Evolutionary conservation across 1,140 invertebrate species (phyloP).

Genomic region (Branchinecta lindahli): DNA sequence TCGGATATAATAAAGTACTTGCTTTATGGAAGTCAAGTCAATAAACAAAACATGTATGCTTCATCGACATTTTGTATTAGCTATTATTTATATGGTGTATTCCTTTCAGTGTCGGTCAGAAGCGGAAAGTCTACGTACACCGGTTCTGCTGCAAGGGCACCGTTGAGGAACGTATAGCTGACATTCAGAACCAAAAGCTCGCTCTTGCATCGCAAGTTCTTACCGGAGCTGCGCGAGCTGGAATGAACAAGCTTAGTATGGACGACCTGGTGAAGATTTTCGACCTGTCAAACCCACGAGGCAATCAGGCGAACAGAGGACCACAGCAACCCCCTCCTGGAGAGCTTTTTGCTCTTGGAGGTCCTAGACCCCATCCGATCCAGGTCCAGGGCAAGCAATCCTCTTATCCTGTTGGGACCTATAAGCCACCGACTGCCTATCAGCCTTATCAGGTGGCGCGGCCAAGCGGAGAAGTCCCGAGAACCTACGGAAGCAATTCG

Average conservation of each 20-base stretch:
- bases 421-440: neutral
- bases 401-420: neutral
- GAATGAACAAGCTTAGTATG: constrained; percentile 48
- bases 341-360: neutral
- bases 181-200: constrained; percentile 61
- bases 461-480: too few relatives aligned
- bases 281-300: neutral
- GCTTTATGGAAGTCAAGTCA: too few relatives aligned
- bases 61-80: too few relatives aligned
- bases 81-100: too few relatives aligned
- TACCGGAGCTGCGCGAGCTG: constrained; percentile 41
- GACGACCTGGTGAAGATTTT: constrained; percentile 65
- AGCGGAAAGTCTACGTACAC: constrained; percentile 59
- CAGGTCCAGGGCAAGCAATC: neutral
- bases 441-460: too few relatives aligned
- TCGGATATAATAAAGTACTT: too few relatives aligned
- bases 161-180: constrained; percentile 64
- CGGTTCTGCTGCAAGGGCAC: constrained; percentile 67
- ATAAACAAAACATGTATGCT: too few relatives aligned
- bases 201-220: constrained; percentile 58
- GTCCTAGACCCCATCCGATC: too few relatives aligned
- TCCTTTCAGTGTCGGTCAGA: constrained; percentile 50
- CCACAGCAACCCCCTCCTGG: neutral
- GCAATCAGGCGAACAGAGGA: neutral
- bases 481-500: too few relatives aligned